phyloP scores from a whole-genome alignment of 2,113 vertebrate species.

The Pseudopipra pipra region DNA sequence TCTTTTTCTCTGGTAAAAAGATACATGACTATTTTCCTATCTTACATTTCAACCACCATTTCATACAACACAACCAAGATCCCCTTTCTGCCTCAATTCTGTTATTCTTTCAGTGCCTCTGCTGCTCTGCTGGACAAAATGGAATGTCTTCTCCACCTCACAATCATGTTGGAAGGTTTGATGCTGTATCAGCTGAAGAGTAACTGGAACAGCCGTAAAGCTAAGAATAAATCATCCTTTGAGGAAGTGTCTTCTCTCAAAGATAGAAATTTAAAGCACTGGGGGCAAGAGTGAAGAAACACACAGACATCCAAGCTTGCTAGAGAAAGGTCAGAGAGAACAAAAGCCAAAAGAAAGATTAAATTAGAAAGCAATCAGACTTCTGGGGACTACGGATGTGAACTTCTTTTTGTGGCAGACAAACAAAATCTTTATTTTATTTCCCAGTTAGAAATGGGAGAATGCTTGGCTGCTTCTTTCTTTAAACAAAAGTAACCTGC shows the following conservation, averaged over 20 bases:
- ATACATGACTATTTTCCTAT: not conserved
- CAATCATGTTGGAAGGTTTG: not conserved
- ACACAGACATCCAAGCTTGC: not conserved
- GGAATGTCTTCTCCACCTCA: not conserved
- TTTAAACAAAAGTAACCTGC: not conserved
- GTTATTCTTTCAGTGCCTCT: not conserved
- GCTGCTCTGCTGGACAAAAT: not conserved
- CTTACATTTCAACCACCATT: not conserved
- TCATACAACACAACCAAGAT: not conserved
- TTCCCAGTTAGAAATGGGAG: not conserved
- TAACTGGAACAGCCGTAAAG: not conserved
- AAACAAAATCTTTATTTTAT: not conserved
- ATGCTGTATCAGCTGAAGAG: not conserved
- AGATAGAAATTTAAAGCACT: not conserved
- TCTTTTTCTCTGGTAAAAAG: not conserved
- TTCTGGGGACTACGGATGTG: not conserved
- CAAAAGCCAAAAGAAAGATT: not conserved
- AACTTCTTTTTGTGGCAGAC: not conserved
- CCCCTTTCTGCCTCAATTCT: not conserved
- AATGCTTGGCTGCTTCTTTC: not conserved
- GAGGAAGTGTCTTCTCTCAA: not conserved
- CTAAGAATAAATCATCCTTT: not conserved
- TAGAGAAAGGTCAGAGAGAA: not conserved
- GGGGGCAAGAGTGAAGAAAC: not conserved
- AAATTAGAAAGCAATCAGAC: not conserved